Percentiles rank a stretch among this genome's conserved stretches.
Evolutionary conservation across 1,140 invertebrate species (phyloP).

Genomic region (Leguminivora glycinivorella): DNA sequence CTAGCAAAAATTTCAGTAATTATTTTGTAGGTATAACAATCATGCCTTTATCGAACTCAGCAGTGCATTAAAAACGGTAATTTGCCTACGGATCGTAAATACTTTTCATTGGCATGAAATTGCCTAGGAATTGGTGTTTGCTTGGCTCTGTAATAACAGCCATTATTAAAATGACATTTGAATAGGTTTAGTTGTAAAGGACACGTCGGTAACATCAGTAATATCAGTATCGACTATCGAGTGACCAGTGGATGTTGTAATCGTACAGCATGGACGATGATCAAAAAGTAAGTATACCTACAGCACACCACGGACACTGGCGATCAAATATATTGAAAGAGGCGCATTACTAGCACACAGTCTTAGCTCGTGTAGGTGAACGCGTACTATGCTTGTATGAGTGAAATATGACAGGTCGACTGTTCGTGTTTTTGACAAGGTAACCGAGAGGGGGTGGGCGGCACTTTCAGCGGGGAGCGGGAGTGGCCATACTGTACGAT

Average conservation of each 20-base stretch:
- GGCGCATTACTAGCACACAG: too few species aligned
- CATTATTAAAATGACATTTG: slow-evolving; percentile 5
- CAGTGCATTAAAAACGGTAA: neutral
- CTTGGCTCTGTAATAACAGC: neutral
- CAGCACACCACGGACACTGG: too few species aligned
- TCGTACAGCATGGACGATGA: neutral
- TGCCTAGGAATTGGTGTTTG: neutral
- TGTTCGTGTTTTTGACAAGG: too few species aligned
- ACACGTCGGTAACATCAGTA: neutral
- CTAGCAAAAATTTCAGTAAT: neutral
- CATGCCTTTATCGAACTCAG: neutral
- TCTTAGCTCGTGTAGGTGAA: too few species aligned
- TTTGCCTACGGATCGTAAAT: neutral
- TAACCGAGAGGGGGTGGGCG: too few species aligned
- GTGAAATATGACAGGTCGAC: too few species aligned
- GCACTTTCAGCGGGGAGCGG: too few species aligned
- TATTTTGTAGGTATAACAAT: neutral
- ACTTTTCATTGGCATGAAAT: neutral
- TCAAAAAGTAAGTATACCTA: neutral
- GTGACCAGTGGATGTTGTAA: neutral
- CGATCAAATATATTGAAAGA: too few species aligned
- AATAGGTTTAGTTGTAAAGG: neutral
- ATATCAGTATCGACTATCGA: too few species aligned
- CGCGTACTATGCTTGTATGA: too few species aligned
- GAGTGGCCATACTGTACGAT: too few species aligned